Evolutionary conservation across 1,140 invertebrate species (phyloP).

Genomic region (Calycopis cecrops): DNA sequence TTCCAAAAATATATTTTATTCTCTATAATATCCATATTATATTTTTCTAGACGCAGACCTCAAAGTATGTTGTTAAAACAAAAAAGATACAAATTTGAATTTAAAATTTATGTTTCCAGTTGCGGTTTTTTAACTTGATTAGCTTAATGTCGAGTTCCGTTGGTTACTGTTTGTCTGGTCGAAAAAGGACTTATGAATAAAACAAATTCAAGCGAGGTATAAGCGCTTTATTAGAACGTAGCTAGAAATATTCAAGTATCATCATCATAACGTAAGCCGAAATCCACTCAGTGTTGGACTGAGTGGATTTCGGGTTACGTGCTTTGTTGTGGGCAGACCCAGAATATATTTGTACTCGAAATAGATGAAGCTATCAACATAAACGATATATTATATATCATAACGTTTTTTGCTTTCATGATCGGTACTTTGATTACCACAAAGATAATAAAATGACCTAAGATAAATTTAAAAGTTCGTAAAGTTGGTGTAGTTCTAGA

Average conservation of each 20-base stretch:
- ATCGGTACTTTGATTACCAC: too few species aligned
- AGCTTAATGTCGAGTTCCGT: constrained; percentile 14
- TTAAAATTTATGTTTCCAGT: constrained; percentile 7
- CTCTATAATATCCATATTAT: too few species aligned
- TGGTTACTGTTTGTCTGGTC: constrained; percentile 1
- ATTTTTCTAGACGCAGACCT: too few species aligned
- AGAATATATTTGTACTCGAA: constrained; percentile 7
- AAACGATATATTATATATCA: too few species aligned
- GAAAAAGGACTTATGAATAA: constrained; percentile 18
- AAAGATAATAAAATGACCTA: too few species aligned
- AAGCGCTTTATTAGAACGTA: constrained; percentile 18
- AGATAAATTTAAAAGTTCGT: too few species aligned
- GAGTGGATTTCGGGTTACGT: constrained; percentile 4
- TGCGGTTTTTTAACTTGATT: constrained; percentile 16
- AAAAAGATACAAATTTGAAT: constrained; percentile 10
- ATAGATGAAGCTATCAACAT: constrained; percentile 1
- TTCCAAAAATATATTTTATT: too few species aligned
- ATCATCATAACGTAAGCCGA: too few species aligned
- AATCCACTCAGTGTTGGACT: not conserved
- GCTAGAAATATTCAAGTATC: constrained; percentile 2
- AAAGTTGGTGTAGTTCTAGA: too few species aligned
- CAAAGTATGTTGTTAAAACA: not conserved
- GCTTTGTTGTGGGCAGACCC: not conserved
- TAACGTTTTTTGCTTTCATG: too few species aligned
- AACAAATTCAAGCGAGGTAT: constrained; percentile 15